Conservation (phyloP, 2,888 invertebrate genomes). For the Nomada ruficornis region DNA sequence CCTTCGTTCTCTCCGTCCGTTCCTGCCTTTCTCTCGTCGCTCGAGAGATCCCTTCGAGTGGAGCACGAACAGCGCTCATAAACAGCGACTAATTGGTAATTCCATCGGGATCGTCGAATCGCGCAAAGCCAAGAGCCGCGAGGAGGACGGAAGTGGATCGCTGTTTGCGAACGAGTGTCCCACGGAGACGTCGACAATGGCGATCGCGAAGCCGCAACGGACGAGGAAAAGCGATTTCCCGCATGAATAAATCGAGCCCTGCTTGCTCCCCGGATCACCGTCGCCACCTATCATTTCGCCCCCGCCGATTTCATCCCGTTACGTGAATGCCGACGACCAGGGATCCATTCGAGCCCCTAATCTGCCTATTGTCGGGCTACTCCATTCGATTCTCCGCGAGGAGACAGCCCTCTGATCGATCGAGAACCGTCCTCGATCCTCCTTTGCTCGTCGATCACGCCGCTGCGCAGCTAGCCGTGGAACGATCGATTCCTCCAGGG, state of each 20-base stretch:
- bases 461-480: not conserved
- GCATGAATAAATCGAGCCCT: constrained; percentile 81
- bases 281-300: constrained; percentile 83
- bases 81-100: constrained; percentile 46
- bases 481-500: not conserved
- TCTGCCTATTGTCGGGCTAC: constrained; percentile 71
- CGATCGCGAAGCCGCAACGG: constrained; percentile 17
- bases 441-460: not conserved
- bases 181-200: constrained; percentile 24
- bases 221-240: constrained; percentile 77
- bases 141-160: not conserved
- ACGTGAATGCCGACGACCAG: constrained; percentile 71
- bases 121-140: not conserved
- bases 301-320: constrained; percentile 70
- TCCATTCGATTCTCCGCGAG: constrained; percentile 1
- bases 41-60: not conserved
- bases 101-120: constrained; percentile 15
- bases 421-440: not conserved
- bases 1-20: not conserved
- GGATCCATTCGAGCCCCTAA: constrained; percentile 66
- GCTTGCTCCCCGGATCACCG: constrained; percentile 81
- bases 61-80: constrained; percentile 26
- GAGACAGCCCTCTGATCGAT: constrained; percentile 1
- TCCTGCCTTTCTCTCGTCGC: no score
- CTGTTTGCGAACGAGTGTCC: constrained; percentile 17